phyloP scores from a whole-genome alignment of 2,113 vertebrate genomes.

The Azemiops feae region DNA sequence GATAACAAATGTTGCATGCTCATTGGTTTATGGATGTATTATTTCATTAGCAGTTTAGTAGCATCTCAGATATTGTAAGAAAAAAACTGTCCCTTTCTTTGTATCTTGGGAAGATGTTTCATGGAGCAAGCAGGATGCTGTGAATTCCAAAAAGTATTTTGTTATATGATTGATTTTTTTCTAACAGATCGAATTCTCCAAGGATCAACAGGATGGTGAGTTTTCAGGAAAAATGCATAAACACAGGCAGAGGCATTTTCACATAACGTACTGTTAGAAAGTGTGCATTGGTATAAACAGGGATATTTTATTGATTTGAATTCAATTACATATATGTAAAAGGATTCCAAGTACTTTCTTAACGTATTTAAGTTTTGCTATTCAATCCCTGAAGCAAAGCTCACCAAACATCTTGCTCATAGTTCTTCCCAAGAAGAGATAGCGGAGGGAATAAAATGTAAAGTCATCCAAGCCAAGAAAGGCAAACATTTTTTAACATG shows the following conservation, averaged over 20 bases:
- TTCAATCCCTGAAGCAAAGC: neutral
- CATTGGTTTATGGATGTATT: slow-evolving; percentile 48
- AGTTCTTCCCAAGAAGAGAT: neutral
- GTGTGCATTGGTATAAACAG: slow-evolving; percentile 2
- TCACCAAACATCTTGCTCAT: neutral
- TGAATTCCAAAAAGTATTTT: slow-evolving; percentile 60
- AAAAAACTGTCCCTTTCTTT: slow-evolving; percentile 40
- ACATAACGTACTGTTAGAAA: slow-evolving; percentile 38
- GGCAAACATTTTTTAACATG: neutral
- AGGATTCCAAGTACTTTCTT: neutral
- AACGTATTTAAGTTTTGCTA: neutral
- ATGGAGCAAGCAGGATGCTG: slow-evolving; percentile 65
- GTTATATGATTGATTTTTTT: slow-evolving; percentile 77
- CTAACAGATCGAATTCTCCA: slow-evolving; percentile 83
- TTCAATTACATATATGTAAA: neutral
- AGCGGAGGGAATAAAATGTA: neutral
- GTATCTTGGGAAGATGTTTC: slow-evolving; percentile 66
- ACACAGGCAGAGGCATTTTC: slow-evolving; percentile 1
- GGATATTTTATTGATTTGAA: neutral
- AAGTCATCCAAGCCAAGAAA: slow-evolving; percentile 11
- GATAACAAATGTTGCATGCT: slow-evolving; percentile 32
- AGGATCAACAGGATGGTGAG: slow-evolving; percentile 84
- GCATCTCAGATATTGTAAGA: slow-evolving; percentile 56
- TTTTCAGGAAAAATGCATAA: slow-evolving; percentile 49
- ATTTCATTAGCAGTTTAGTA: slow-evolving; percentile 32